Evolutionary conservation across 2,113 vertebrate genomes (phyloP).

Genomic region (Pangasianodon gigas): DNA sequence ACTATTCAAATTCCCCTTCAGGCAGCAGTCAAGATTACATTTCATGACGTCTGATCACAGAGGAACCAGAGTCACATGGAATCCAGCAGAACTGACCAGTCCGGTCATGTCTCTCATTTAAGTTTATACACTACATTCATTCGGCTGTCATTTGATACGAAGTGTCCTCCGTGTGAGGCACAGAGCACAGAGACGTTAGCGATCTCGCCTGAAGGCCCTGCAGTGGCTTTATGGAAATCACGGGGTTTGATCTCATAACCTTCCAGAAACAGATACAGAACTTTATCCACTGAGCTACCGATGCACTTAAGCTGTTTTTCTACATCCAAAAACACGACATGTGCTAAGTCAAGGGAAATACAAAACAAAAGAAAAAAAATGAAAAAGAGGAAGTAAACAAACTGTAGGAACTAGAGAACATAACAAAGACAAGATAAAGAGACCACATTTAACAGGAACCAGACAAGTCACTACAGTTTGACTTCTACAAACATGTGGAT

Average conservation of each 20-base stretch:
- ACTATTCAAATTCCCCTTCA: neutral
- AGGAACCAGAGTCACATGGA: neutral
- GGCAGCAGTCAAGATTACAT: neutral
- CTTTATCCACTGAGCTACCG: too few relatives aligned
- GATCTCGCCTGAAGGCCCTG: neutral
- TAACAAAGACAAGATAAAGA: neutral
- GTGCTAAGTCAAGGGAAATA: neutral
- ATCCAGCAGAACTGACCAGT: neutral
- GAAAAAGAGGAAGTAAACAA: neutral
- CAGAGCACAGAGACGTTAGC: neutral
- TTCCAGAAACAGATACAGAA: neutral
- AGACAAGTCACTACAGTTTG: neutral
- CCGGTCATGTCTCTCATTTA: neutral
- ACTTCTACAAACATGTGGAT: neutral
- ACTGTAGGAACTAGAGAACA: neutral
- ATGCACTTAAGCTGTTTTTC: neutral
- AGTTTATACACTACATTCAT: neutral
- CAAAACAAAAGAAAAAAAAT: neutral
- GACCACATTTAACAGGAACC: neutral
- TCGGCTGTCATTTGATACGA: neutral
- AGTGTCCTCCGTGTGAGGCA: neutral
- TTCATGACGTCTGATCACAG: neutral
- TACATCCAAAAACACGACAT: neutral
- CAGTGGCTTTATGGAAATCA: neutral
- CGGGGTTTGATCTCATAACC: neutral